A percentile compares a stretch with the other conserved stretches of the same genome.
Conservation (phyloP, 1,140 invertebrate genomes). For the Drosophila lini region DNA sequence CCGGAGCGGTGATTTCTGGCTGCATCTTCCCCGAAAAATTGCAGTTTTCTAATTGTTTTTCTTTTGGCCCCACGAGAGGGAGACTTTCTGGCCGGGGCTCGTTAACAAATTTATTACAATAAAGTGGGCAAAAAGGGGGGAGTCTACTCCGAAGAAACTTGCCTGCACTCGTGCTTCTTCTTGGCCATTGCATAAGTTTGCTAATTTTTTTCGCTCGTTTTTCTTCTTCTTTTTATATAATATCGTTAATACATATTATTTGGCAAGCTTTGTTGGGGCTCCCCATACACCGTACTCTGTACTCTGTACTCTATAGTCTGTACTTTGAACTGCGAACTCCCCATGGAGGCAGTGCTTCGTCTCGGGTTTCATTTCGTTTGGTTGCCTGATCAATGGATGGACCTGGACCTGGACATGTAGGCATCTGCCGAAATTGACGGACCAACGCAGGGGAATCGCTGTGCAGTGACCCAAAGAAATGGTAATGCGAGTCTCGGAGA, state of each 20-base stretch:
- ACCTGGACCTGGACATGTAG: conserved; percentile 57
- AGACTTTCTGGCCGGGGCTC: conserved; percentile 37
- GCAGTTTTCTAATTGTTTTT: conserved; percentile 59
- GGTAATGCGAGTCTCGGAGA: conserved; percentile 66
- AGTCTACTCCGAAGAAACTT: neutral
- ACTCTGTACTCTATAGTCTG: conserved; percentile 32
- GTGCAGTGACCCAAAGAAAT: conserved; percentile 81
- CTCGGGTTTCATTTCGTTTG: conserved; percentile 11
- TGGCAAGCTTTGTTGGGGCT: conserved; percentile 60
- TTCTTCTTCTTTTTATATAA: conserved; percentile 78
- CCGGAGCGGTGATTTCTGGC: conserved; percentile 12
- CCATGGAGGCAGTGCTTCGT: conserved; percentile 30
- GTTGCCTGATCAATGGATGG: conserved; percentile 72
- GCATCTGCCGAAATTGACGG: conserved; percentile 71
- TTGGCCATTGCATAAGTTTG: conserved; percentile 78
- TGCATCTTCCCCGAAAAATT: conserved; percentile 33
- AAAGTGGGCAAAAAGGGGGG: conserved; percentile 1
- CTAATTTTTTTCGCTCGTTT: conserved; percentile 56
- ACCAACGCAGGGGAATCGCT: conserved; percentile 19
- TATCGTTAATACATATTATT: conserved; percentile 84
- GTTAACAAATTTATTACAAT: conserved; percentile 78
- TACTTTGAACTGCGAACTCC: conserved; percentile 80
- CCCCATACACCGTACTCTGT: neutral
- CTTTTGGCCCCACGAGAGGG: neutral
- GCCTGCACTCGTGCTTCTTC: conserved; percentile 53